Percentiles rank a stretch among this genome's conserved stretches.
Conservation (phyloP, 2,888 invertebrate species). For the Atrina japonica region DNA sequence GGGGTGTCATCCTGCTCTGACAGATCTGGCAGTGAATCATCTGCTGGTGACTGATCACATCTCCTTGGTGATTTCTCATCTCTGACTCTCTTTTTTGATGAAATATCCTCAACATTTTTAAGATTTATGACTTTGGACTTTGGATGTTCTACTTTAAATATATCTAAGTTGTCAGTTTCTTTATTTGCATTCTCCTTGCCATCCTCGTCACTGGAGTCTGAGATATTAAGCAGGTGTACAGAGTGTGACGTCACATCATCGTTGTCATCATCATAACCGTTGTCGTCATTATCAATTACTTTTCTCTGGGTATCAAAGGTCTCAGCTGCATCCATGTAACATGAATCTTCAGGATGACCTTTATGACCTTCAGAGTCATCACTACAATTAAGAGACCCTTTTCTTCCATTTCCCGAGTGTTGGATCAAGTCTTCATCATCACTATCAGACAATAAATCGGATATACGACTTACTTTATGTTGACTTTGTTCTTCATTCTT, state of each 20-base stretch:
- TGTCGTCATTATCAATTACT: background rate
- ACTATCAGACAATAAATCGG: too few relatives aligned
- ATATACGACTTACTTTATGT: too few relatives aligned
- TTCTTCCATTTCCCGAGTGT: too few relatives aligned
- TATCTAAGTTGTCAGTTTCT: background rate
- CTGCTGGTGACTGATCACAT: background rate
- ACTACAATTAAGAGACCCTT: too few relatives aligned
- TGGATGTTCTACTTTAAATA: background rate
- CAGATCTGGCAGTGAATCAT: conserved; percentile 13
- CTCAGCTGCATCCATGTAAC: too few relatives aligned
- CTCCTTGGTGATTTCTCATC: background rate
- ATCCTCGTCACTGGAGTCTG: too few relatives aligned
- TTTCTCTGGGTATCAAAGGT: background rate
- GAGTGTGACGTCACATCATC: background rate
- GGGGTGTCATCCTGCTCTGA: background rate
- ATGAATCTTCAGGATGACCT: too few relatives aligned
- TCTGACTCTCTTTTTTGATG: background rate
- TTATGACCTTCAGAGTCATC: too few relatives aligned
- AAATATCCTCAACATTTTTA: background rate
- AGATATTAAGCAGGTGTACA: too few relatives aligned
- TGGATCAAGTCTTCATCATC: too few relatives aligned
- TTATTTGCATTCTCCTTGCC: background rate
- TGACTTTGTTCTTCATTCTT: too few relatives aligned
- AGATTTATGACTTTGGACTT: background rate
- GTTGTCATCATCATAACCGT: conserved; percentile 2